Base-by-base conservation (phyloP, 2,888 invertebrate species). In the Scaptomyza tumidula region DNA sequence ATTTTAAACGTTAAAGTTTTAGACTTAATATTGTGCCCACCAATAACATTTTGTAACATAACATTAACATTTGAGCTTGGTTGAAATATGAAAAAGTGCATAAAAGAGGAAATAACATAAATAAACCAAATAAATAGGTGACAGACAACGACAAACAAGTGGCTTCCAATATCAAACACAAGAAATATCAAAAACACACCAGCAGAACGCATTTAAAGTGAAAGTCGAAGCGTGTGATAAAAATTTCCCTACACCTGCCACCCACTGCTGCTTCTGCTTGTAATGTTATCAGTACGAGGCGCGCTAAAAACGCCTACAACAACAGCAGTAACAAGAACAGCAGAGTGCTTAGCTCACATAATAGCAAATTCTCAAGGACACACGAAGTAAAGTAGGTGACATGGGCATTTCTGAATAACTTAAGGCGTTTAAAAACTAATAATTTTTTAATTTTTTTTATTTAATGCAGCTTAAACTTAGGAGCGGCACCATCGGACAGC, bases 251-350 rank as follows among this genome's bases (percentile, higher is more conserved):
- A 43, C 54, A 56, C 55, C 75, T 66, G 50, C 53, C 66, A 53
- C 80, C 80, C 83, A 72, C 81, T 56, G 43, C 44, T 50, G 29
- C 39, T 45, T 41, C 53, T 44, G 39, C 33, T 61, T 66, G 78
- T 69, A 74, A 80, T 85, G 86, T 79, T 87, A 88, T 83, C 79
- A 80, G 82, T 71, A 62, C 50, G 49, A 65, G 73, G 78, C 84
- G 80, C 78, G 84, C 80, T 75, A 78, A 83, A 78, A 75, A 65
- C 78, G 65, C 63, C 71, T 54, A 71, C 75, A 64, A 72, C 45
- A 64, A 61, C 24, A 24, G 24, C 24, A 24, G 24, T 24, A 24
- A 24, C 46, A 72, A 39, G 31, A 37, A 31, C n/a, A 56, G 33
- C 57, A 49, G 16, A 44, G 14, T 24, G 61, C 60, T 53, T 59